Evolutionary conservation across 2,888 invertebrate genomes (phyloP).

Genomic region (Chydorus sphaericus): DNA sequence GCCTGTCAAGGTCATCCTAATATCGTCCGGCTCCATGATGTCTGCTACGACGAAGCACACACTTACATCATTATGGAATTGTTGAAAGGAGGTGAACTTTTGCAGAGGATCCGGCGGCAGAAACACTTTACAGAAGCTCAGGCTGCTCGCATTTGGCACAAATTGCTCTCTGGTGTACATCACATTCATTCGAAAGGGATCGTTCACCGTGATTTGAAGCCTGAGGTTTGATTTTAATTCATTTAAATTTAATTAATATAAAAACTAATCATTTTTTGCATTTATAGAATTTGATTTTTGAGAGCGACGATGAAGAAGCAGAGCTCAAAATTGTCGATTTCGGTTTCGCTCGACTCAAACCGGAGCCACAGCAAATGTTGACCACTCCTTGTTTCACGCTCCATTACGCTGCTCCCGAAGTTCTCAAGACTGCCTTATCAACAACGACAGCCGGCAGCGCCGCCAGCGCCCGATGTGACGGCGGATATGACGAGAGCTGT

Average conservation of each 20-base stretch:
- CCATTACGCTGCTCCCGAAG: slow-evolving; percentile 91
- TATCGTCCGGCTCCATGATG: slow-evolving; percentile 67
- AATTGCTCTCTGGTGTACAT: slow-evolving; percentile 65
- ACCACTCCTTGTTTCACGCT: slow-evolving; percentile 86
- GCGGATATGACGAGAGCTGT: slow-evolving; percentile 78
- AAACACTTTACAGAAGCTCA: slow-evolving; percentile 56
- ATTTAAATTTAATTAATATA: not conserved
- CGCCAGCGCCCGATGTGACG: slow-evolving; percentile 16
- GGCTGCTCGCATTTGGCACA: slow-evolving; percentile 63
- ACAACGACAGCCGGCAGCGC: no score
- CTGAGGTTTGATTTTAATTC: slow-evolving; percentile 46
- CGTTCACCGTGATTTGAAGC: slow-evolving; percentile 88
- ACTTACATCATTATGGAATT: slow-evolving; percentile 84
- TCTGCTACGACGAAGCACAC: slow-evolving; percentile 66
- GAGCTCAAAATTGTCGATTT: slow-evolving; percentile 86
- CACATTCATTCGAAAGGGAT: slow-evolving; percentile 72
- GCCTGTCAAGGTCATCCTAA: slow-evolving; percentile 79
- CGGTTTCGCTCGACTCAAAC: slow-evolving; percentile 75
- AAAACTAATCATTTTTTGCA: slow-evolving; percentile 6
- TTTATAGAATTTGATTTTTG: slow-evolving; percentile 50
- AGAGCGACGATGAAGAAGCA: slow-evolving; percentile 38
- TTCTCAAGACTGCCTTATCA: slow-evolving; percentile 45
- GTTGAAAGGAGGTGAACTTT: slow-evolving; percentile 67
- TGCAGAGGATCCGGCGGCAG: slow-evolving; percentile 46
- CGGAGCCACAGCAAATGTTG: slow-evolving; percentile 39